Evolutionary conservation across 1,140 invertebrate species (phyloP).

Genomic region (Trigoniulus corallinus): DNA sequence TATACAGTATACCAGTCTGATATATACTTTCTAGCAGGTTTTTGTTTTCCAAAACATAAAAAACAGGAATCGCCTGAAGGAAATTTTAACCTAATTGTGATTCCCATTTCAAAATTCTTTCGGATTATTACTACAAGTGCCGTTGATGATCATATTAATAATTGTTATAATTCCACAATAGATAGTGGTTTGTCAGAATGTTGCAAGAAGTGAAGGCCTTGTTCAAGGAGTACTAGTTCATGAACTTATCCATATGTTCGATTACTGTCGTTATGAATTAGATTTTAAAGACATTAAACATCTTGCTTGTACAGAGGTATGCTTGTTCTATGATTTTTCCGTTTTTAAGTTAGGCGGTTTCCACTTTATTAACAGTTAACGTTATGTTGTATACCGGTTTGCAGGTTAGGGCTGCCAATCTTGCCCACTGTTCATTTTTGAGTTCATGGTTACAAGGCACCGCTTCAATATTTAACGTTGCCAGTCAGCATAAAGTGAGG

Average conservation of each 20-base stretch:
- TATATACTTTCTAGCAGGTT: too few species aligned
- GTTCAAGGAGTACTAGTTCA: conserved; percentile 68
- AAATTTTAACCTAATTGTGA: too few species aligned
- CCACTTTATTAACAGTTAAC: too few species aligned
- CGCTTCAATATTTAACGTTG: conserved; percentile 52
- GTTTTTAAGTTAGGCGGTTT: neutral
- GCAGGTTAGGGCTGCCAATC: conserved; percentile 30
- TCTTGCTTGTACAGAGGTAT: conserved; percentile 84
- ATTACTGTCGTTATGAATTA: conserved; percentile 72
- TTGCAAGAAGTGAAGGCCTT: conserved; percentile 38
- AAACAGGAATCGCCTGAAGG: too few species aligned
- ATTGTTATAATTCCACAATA: too few species aligned
- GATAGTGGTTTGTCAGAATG: conserved; percentile 85
- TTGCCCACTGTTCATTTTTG: conserved; percentile 64
- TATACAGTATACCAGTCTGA: too few species aligned
- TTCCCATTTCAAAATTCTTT: too few species aligned
- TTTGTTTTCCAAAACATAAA: too few species aligned
- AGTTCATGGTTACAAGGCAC: conserved; percentile 59
- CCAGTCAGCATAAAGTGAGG: conserved; percentile 46
- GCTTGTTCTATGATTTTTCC: conserved; percentile 18
- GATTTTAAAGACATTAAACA: conserved; percentile 84
- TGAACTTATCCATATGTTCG: conserved; percentile 95
- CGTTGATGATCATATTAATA: too few species aligned
- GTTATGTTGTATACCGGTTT: too few species aligned
- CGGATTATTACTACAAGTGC: too few species aligned